Base-by-base conservation (phyloP, 2,113 vertebrate genomes). In the Dendrocopos noguchii region DNA sequence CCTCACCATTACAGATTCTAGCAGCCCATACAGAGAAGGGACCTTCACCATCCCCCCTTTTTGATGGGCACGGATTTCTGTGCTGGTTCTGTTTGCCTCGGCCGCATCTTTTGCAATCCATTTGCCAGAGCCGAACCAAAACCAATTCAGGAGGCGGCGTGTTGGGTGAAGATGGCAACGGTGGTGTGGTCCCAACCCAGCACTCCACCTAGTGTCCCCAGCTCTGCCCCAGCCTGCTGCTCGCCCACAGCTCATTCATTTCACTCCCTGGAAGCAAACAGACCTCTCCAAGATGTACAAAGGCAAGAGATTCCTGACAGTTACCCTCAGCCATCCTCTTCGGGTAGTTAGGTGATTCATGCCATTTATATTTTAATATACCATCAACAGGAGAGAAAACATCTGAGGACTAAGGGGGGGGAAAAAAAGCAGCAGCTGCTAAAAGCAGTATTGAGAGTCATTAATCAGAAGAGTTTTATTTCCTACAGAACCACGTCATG, bases 191-290 rank as follows among this genome's bases (percentile, higher is more conserved):
- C 81, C 83, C 74, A 70, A 25, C 29, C 82, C 61, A 74, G 47
- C 85, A 22, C 96, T 87, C 97, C 97, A 93, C 47, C 97, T 96
- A 87, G 93, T 15, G 96, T 85, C 87, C 63, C 82, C 85, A 6
- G 31, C 52, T 4, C 33, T 4, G 0, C 27, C 24, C 1, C 12
- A 27, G 39, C 33, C 42, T 7, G 14, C 47, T 71, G 66, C 72
- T 74, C 60, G 2, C 73, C 31, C 1, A 36, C 64, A 7, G 34
- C 66, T 71, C 71, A 66, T 44, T 71, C 92, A 31, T 34, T 31
- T 42, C 67, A 9, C 77, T 44, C 12, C 12, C 9, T 6, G 12
- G 79, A 29, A n/a, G 57, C 80, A 25, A 68, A 84, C 18, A 76
- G 59, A 80, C 28, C 92, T 39, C 72, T 52, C 87, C 64, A 55